Base-by-base conservation (phyloP, 1,140 invertebrate genomes). In the Drosophila nebulosa region DNA sequence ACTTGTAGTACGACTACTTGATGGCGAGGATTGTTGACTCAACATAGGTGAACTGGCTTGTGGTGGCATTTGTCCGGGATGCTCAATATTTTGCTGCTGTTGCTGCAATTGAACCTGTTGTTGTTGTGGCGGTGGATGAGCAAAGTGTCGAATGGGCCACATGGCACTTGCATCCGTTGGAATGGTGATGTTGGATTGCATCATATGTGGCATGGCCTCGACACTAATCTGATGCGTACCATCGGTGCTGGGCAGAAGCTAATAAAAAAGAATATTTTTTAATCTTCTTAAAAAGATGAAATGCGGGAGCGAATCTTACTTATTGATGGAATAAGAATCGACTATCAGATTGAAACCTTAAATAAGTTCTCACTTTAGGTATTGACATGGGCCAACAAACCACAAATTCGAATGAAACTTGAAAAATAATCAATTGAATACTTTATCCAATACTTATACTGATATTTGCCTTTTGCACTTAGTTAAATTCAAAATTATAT, bases 1-100 rank as follows among this genome's bases (percentile, higher is more conserved):
- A 63, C 94, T 94, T n/a, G 92, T 92, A 5, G 93, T 92, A 61
- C 94, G 92, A 74, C 94, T 94, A 79, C 93, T 93, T 46, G 92
- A 93, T 12, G 94, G 93, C 7, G 93, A 93, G 12, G 92, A 90
- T 63, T 92, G 90, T 79, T 94, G 94, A 69, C 93, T 94, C 73
- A 94, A 90, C 81, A 94, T 91, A 2, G 94, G 94, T 22, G 94
- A 94, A 53, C 79, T 91, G 24, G 90, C 93, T 39, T 90, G 89
- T 24, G 91, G 91, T 85, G 92, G 92, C 64, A 92, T 85, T 61
- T 91, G 81, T 16, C 22, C 24, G 2, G 26, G 52, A 83, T 88
- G 83, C 39, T 86, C 83, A 60, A 88, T 66, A 57, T 66, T 72
- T 39, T 67, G 60, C 53, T 72, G 74, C 50, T 72, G 74, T 50